phyloP scores from a whole-genome alignment of 2,888 invertebrate species.

The Megamerina dolium region DNA sequence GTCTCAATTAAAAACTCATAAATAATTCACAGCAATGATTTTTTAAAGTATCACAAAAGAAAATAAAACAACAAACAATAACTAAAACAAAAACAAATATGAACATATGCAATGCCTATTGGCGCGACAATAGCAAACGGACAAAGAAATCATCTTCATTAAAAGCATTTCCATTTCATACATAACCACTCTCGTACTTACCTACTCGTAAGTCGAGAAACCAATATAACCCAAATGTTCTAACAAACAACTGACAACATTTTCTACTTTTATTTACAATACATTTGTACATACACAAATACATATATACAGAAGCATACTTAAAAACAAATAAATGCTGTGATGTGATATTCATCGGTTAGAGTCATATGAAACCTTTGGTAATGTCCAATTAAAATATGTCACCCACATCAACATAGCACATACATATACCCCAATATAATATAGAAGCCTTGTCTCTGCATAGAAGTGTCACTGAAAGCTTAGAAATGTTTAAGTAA shows the following conservation, averaged over 20 bases:
- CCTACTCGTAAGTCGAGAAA: too few relatives aligned
- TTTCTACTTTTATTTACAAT: slow-evolving; percentile 10
- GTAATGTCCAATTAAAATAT: too few relatives aligned
- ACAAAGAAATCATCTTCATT: slow-evolving; percentile 12
- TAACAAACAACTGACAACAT: slow-evolving; percentile 25
- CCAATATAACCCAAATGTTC: slow-evolving; percentile 12
- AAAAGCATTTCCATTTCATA: too few relatives aligned
- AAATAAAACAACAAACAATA: slow-evolving; percentile 4
- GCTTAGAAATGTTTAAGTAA: slow-evolving; percentile 15
- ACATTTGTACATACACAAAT: too few relatives aligned
- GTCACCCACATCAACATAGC: neutral
- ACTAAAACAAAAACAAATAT: slow-evolving; percentile 12
- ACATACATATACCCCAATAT: too few relatives aligned
- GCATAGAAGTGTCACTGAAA: neutral
- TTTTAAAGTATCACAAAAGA: neutral
- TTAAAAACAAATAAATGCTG: neutral
- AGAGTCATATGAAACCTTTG: too few relatives aligned
- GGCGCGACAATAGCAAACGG: slow-evolving; percentile 14
- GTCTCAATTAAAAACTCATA: slow-evolving; percentile 23
- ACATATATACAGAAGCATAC: too few relatives aligned
- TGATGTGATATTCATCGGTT: too few relatives aligned
- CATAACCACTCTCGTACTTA: too few relatives aligned
- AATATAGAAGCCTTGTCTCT: too few relatives aligned
- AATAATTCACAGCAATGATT: slow-evolving; percentile 17
- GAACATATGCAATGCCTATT: slow-evolving; percentile 18